These are phyloP conservation scores for Diplolepis rosae DNA, from an alignment of 2,888 invertebrate genomes.

Conservation along the genomic window DNA sequence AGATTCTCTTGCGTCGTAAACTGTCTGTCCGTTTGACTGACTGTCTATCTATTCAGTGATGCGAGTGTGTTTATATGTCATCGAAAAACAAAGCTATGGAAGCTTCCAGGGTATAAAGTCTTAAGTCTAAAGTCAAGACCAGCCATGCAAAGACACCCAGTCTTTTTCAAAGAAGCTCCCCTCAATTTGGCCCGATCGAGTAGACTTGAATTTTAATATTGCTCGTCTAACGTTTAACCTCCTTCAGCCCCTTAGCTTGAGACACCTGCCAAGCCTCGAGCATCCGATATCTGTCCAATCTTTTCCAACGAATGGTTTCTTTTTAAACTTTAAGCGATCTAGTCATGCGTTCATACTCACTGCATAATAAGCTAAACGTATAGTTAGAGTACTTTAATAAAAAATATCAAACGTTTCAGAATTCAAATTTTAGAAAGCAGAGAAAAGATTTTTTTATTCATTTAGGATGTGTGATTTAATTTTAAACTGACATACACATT, in stretches of 20 bases:
- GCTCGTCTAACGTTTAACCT: conserved; percentile 19
- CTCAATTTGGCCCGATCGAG: conserved; percentile 28
- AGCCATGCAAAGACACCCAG: conserved; percentile 38
- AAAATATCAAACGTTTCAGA: too few species aligned
- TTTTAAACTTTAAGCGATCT: not conserved
- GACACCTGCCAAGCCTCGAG: conserved; percentile 18
- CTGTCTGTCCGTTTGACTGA: conserved; percentile 31
- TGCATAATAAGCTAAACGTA: not conserved
- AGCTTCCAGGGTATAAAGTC: not conserved
- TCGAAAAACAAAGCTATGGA: conserved; percentile 18
- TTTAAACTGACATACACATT: too few species aligned
- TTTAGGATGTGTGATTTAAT: too few species aligned
- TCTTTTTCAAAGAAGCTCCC: conserved; percentile 43
- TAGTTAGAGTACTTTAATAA: too few species aligned
- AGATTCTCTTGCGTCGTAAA: conserved; percentile 5
- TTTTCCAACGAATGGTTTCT: conserved; percentile 15
- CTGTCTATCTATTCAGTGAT: conserved; percentile 37
- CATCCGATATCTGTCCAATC: conserved; percentile 41
- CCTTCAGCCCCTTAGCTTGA: not conserved
- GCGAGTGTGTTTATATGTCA: conserved; percentile 1
- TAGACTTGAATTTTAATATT: conserved; percentile 50
- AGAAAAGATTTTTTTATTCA: too few species aligned
- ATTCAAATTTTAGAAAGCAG: not conserved
- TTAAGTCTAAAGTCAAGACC: conserved; percentile 15
- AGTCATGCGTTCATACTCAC: conserved; percentile 14